phyloP scores from a whole-genome alignment of 2,113 vertebrate genomes.

The Chloropsis hardwickii region DNA sequence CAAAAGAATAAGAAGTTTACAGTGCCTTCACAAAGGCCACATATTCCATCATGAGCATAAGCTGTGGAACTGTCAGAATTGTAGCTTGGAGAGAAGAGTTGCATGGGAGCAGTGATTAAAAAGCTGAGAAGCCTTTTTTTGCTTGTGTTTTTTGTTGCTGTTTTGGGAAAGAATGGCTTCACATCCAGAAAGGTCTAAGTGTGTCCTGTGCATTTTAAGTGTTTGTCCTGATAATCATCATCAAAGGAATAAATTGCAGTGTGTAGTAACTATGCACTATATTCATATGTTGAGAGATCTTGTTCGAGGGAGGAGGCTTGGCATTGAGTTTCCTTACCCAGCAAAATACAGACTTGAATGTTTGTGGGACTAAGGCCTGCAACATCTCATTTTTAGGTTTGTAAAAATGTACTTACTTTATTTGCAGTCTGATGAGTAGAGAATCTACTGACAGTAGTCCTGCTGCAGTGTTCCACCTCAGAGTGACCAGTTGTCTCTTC shows the following conservation, averaged over 20 bases:
- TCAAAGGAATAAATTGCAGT: not conserved
- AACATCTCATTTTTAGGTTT: not conserved
- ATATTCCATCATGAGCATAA: not conserved
- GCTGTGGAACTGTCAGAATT: not conserved
- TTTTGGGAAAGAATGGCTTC: not conserved
- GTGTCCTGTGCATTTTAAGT: accelerated
- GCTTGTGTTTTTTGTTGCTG: not conserved
- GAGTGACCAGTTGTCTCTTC: not conserved
- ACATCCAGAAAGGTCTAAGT: not conserved
- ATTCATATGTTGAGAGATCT: not conserved
- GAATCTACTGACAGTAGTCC: not conserved
- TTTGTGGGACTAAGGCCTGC: not conserved
- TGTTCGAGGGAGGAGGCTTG: not conserved
- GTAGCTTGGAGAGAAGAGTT: not conserved
- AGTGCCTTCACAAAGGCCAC: not conserved
- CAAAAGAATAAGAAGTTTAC: not conserved
- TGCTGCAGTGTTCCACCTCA: not conserved
- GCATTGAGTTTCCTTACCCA: not conserved
- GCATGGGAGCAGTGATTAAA: not conserved
- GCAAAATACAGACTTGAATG: not conserved
- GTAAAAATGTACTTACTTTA: not conserved
- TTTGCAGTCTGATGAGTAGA: not conserved
- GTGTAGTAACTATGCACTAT: not conserved
- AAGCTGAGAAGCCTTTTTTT: not conserved
- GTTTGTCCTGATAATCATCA: not conserved